Percentiles rank a stretch among this genome's conserved stretches.
Conservation (phyloP, 2,888 invertebrate species). For the Colostygia pectinataria region DNA sequence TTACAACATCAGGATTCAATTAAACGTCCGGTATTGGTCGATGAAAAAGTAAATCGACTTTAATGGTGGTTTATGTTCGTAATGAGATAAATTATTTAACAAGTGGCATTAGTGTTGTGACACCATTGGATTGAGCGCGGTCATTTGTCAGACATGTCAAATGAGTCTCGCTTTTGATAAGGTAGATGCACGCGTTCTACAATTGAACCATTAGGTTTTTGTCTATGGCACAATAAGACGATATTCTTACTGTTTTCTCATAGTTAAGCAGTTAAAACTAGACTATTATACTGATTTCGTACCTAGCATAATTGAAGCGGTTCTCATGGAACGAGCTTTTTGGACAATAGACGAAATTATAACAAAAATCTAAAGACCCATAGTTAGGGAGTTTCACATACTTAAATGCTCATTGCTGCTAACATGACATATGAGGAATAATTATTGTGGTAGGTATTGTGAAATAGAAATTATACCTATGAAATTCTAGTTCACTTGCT, state of each 20-base stretch:
- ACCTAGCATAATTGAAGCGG: constrained; percentile 77
- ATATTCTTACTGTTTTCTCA: constrained; percentile 71
- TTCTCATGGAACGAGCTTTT: constrained; percentile 79
- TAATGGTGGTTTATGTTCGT: constrained; percentile 51
- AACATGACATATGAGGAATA: constrained; percentile 74
- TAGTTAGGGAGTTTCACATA: constrained; percentile 76
- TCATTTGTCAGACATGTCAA: constrained; percentile 38
- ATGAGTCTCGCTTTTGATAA: constrained; percentile 25
- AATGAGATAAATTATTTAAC: constrained; percentile 53
- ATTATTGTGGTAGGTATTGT: constrained; percentile 66
- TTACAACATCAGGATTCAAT: constrained; percentile 69
- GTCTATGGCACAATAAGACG: constrained; percentile 63
- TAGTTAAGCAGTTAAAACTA: constrained; percentile 78
- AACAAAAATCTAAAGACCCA: constrained; percentile 67
- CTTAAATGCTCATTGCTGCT: constrained; percentile 72
- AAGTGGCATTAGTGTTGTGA: constrained; percentile 48
- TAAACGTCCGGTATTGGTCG: constrained; percentile 59
- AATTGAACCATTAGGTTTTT: constrained; percentile 30
- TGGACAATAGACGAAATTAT: constrained; percentile 81
- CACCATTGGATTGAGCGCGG: constrained; percentile 44
- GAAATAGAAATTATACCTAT: constrained; percentile 58
- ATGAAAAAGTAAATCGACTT: constrained; percentile 53
- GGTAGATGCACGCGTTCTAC: constrained; percentile 20
- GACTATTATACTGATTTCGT: constrained; percentile 79
- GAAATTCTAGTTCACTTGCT: constrained; percentile 27